These are phyloP conservation scores for Acanthosepion pharaonis DNA, from an alignment of 2,888 invertebrate genomes.

Conservation along the genomic window DNA sequence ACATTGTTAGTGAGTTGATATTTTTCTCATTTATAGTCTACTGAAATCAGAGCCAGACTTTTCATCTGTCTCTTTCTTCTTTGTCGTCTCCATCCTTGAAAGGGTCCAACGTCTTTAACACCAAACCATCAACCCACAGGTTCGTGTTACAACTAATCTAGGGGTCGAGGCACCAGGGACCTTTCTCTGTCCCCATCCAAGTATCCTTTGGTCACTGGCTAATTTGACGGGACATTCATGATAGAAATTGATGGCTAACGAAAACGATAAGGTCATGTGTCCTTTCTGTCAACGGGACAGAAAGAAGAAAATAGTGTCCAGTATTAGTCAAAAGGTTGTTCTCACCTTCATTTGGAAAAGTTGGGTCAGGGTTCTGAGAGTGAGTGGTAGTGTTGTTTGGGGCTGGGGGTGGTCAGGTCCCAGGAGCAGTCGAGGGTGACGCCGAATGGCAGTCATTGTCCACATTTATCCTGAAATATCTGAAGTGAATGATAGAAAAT, in stretches of 20 bases:
- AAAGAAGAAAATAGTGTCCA: not conserved
- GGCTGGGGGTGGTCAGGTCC: not conserved
- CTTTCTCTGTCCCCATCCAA: not conserved
- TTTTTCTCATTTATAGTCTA: not conserved
- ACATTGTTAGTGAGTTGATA: not conserved
- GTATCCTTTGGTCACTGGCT: not conserved
- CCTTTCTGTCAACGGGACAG: not conserved
- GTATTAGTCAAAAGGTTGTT: not conserved
- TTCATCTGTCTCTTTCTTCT: not conserved
- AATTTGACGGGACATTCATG: not conserved
- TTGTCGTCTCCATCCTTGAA: not conserved
- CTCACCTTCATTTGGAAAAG: not conserved
- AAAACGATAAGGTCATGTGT: not conserved
- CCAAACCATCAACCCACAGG: not conserved
- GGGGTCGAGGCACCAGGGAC: slow-evolving; percentile 33
- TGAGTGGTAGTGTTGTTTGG: not conserved
- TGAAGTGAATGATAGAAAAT: not conserved
- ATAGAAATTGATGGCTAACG: not conserved
- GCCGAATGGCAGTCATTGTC: not conserved
- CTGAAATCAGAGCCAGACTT: not conserved
- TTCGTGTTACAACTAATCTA: slow-evolving; percentile 11
- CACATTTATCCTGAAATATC: not conserved
- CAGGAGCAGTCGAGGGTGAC: not conserved
- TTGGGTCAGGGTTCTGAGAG: not conserved
- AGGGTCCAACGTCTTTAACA: not conserved